A percentile compares a stretch with the other conserved stretches of the same genome.
These are phyloP conservation scores for Smittia sp. DNA, from an alignment of 2,888 invertebrate genomes.

Conservation along the genomic window DNA sequence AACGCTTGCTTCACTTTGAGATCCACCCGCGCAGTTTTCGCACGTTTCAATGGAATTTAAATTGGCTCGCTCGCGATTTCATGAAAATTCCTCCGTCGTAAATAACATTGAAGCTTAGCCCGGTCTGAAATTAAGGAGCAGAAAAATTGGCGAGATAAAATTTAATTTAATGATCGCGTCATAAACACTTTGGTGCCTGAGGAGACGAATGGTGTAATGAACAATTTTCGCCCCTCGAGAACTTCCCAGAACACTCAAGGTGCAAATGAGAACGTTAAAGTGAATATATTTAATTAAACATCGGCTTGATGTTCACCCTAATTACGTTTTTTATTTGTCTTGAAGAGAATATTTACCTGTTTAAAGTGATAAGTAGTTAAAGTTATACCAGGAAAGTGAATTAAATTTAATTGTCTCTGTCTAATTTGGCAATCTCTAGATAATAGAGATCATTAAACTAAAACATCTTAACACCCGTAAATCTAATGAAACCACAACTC, in stretches of 20 bases:
- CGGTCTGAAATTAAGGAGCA: conserved; percentile 8
- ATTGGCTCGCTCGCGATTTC: conserved; percentile 5
- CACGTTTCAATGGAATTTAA: conserved; percentile 34
- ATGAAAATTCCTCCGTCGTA: not conserved
- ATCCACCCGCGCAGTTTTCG: not conserved
- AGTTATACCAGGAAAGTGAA: too few species aligned
- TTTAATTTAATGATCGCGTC: conserved; percentile 38
- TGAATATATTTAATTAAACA: too few species aligned
- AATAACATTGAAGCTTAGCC: not conserved
- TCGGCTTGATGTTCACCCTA: too few species aligned
- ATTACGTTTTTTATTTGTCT: too few species aligned
- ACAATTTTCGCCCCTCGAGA: conserved; percentile 19
- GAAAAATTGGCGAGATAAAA: conserved; percentile 40
- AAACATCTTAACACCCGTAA: too few species aligned
- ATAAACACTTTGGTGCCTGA: conserved; percentile 31
- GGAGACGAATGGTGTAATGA: conserved; percentile 29
- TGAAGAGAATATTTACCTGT: too few species aligned
- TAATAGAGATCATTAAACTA: too few species aligned
- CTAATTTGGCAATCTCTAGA: too few species aligned
- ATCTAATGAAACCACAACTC: too few species aligned
- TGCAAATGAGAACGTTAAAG: not conserved
- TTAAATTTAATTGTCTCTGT: too few species aligned
- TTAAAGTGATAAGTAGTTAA: too few species aligned
- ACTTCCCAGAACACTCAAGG: not conserved
- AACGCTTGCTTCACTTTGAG: not conserved